Base-by-base conservation (phyloP, 2,797 vertebrate species). In the Ambastaia sidthimunki region DNA sequence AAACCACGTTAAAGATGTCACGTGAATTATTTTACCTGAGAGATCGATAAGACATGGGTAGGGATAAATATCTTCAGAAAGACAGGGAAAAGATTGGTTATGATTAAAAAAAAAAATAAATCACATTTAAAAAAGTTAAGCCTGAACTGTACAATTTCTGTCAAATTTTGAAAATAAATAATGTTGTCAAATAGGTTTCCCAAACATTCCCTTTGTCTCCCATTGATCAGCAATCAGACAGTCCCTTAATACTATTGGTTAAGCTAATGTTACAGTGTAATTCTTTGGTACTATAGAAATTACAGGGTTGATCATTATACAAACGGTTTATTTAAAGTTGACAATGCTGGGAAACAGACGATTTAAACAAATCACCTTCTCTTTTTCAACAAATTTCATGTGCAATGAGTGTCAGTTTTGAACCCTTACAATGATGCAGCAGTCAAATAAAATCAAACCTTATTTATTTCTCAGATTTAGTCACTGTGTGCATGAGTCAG, bases 1-100 rank as follows among this genome's bases (percentile, higher is more conserved):
- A 73, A 44, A 16, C 3, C n/a, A 62, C 71, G 59, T 60, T 3
- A 23, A 19, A 70, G 55, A 50, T 76, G 15, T 67, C 68, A 34
- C 23, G 25, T 25, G 5, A 5, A 66, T 9, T 16, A n/a, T 37
- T 67, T 48, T 95, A 95, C 94, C 94, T 95, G 93, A 87, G 80
- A 86, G 87, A 86, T 94, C 92, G 57, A 93, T 93, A 87, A 94
- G 91, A 91, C 93, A 95, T 23, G 94, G 94, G 83, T 94, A 95
- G 0, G 93, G 94, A 88, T 90, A 94, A 88, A 94, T 91, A 85
- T 91, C 94, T 94, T 93, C 85, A 83, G 79, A 72, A 62, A 72
- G 68, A 88, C 68, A 83, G 48, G 15, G 55, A 78, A 70, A 73
- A 80, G 63, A 19, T 69, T 47, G 60, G 31, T 73, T 52, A 68